Conservation (phyloP, 2,797 vertebrate species). For the Urophycis tenuis region DNA sequence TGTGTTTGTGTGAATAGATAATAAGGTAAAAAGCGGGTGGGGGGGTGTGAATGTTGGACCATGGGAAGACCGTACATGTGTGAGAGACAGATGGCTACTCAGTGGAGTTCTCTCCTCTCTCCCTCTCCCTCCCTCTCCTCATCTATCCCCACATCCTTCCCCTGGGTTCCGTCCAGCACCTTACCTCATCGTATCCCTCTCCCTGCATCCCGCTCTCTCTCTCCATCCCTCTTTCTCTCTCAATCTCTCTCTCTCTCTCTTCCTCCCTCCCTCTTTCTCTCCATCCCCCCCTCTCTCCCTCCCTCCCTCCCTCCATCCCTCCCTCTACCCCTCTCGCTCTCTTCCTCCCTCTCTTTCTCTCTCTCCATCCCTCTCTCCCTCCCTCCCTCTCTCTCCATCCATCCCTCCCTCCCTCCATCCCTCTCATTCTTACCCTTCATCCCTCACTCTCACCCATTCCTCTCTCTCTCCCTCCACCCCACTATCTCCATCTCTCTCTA, state of each 20-base stretch:
- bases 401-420: too few species aligned
- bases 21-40: not conserved
- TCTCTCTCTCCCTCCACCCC: too few species aligned
- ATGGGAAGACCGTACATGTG: conserved; percentile 49
- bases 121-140: conserved; percentile 53
- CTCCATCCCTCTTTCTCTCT: conserved; percentile 16
- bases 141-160: conserved; percentile 59
- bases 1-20: not conserved
- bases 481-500: not conserved
- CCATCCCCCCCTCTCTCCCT: not conserved
- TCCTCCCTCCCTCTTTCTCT: not conserved
- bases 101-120: conserved; percentile 72
- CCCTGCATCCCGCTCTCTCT: conserved; percentile 16
- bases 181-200: conserved; percentile 55
- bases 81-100: conserved; percentile 78
- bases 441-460: too few species aligned
- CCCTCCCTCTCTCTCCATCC: not conserved
- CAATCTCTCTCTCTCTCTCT: not conserved
- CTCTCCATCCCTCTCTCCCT: not conserved
- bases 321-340: too few species aligned
- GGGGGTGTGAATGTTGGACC: conserved; percentile 29
- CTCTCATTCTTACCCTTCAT: too few species aligned
- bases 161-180: conserved; percentile 62
- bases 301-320: too few species aligned
- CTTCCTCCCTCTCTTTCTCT: not conserved